Evolutionary conservation across 2,797 vertebrate species (phyloP).

Genomic region (Gorsachius magnificus): DNA sequence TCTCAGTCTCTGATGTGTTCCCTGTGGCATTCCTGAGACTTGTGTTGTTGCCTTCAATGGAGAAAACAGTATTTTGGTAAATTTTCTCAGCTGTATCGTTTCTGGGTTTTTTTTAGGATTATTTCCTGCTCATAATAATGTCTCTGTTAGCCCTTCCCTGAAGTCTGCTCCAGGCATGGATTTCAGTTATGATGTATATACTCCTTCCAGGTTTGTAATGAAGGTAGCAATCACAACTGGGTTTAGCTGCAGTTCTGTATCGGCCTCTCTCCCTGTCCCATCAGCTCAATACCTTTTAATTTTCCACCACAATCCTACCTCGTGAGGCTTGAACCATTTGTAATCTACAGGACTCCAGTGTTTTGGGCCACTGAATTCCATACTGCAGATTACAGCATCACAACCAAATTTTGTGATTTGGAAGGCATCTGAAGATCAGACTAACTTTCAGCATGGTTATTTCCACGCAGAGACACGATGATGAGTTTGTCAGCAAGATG

Average conservation of each 20-base stretch:
- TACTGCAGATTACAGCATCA: not conserved
- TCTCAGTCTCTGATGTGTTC: not conserved
- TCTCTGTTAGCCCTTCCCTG: not conserved
- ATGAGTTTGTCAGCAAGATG: not conserved
- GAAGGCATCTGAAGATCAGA: not conserved
- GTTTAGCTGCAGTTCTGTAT: not conserved
- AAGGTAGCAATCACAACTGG: not conserved
- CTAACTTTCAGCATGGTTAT: not conserved
- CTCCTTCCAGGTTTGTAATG: not conserved
- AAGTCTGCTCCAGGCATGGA: not conserved
- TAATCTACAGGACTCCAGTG: not conserved
- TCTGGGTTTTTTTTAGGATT: not conserved
- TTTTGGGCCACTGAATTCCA: not conserved
- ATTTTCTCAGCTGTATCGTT: not conserved
- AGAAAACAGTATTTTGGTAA: not conserved
- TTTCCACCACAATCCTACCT: not conserved
- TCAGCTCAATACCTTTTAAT: not conserved
- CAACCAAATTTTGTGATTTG: not conserved
- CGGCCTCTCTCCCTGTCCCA: not conserved
- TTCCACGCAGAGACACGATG: not conserved
- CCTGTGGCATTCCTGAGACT: not conserved
- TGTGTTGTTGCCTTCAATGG: not conserved
- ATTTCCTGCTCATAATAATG: not conserved
- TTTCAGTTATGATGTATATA: not conserved
- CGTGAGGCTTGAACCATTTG: not conserved